These are phyloP conservation scores for Philotrypesis tridentata DNA, from an alignment of 1,140 invertebrate genomes.

Conservation along the genomic window DNA sequence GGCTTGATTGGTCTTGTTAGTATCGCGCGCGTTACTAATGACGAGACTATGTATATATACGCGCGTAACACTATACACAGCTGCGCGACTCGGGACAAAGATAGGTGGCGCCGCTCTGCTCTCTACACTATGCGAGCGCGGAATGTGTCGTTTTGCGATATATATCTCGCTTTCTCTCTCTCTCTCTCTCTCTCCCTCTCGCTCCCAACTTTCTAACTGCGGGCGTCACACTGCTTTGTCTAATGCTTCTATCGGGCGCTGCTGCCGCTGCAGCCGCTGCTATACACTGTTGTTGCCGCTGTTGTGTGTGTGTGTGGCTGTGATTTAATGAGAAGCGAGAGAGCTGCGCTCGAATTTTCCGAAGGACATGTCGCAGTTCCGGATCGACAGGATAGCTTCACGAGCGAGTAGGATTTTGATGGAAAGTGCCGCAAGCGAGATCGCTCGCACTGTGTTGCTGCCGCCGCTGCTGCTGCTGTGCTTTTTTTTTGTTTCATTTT, in stretches of 20 bases:
- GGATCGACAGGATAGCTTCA: too few species aligned
- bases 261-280: neutral
- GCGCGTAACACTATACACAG: neutral
- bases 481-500: too few species aligned
- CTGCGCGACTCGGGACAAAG: neutral
- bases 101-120: too few species aligned
- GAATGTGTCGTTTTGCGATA: neutral
- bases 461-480: too few species aligned
- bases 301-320: neutral
- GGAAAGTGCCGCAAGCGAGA: too few species aligned
- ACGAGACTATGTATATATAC: conserved; percentile 12
- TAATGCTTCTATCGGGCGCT: conserved; percentile 27
- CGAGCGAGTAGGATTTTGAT: too few species aligned
- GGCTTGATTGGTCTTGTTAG: conserved; percentile 49
- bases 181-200: too few species aligned
- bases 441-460: too few species aligned
- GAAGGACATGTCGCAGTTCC: neutral
- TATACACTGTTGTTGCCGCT: neutral
- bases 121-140: neutral
- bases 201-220: conserved; percentile 13
- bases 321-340: conserved; percentile 42
- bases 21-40: conserved; percentile 45
- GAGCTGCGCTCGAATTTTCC: neutral
- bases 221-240: conserved; percentile 32
- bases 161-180: too few species aligned